Percentiles rank a stretch among this genome's conserved stretches.
These are phyloP conservation scores for zebrafish (Danio rerio) DNA, from an alignment of 2,113 vertebrate species.

Conservation along the genomic window DNA sequence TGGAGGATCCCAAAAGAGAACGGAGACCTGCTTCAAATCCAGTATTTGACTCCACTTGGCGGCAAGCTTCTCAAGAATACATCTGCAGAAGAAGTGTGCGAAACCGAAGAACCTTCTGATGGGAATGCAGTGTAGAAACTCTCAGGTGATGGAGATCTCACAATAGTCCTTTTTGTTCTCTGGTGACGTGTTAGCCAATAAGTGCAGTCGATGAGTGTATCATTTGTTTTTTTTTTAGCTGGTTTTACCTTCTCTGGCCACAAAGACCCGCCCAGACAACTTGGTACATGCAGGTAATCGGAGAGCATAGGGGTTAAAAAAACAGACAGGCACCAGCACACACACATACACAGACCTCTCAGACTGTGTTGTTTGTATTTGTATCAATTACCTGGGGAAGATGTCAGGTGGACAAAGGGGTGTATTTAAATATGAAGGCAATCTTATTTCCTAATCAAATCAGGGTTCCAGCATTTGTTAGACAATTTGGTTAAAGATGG, in stretches of 20 bases:
- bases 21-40: background rate
- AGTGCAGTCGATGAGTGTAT: constrained; percentile 35
- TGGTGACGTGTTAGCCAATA: background rate
- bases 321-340: constrained; percentile 62
- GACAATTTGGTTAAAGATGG: constrained; percentile 55
- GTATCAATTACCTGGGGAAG: constrained; percentile 39
- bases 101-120: constrained; percentile 36
- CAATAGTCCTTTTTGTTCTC: constrained; percentile 20
- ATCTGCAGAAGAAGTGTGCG: background rate
- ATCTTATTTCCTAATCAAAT: constrained; percentile 74
- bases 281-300: constrained; percentile 65
- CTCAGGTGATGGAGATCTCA: constrained; percentile 1
- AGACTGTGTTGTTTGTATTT: constrained; percentile 40
- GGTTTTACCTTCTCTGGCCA: constrained; percentile 49
- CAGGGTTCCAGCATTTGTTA: constrained; percentile 48
- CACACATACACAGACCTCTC: constrained; percentile 56
- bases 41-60: background rate
- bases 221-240: constrained; percentile 26
- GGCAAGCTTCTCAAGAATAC: background rate
- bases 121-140: background rate
- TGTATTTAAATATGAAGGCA: constrained; percentile 68
- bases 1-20: background rate
- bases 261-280: constrained; percentile 54
- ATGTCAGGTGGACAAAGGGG: constrained; percentile 36
- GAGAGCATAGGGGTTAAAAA: constrained; percentile 70